A percentile compares a stretch with the other conserved stretches of the same genome.
Evolutionary conservation across 1,140 invertebrate genomes (phyloP).

Genomic region (Drosophila melanogaster): Release_6_plus_ISO1_MT NC_004354.4:11354001-11354500

Average conservation of each 20-base stretch:
- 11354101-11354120: slow-evolving; percentile 75
- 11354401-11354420: slow-evolving; percentile 84
- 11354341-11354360: slow-evolving; percentile 77
- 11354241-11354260: slow-evolving; percentile 78
- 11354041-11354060: slow-evolving; percentile 84
- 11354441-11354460: slow-evolving; percentile 58
- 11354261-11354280: slow-evolving; percentile 70
- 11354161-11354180: slow-evolving; percentile 71
- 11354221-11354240: slow-evolving; percentile 60
- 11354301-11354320: slow-evolving; percentile 78
- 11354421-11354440: slow-evolving; percentile 72
- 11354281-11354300: slow-evolving; percentile 82
- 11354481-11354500: slow-evolving; percentile 65
- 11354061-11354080: slow-evolving; percentile 45
- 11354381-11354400: slow-evolving; percentile 79
- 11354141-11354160: slow-evolving; percentile 58
- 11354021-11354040: slow-evolving; percentile 84
- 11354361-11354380: slow-evolving; percentile 83
- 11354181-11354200: slow-evolving; percentile 79
- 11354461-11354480: slow-evolving; percentile 80
- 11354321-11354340: slow-evolving; percentile 51
- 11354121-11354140: slow-evolving; percentile 74
- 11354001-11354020: slow-evolving; percentile 74
- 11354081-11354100: slow-evolving; percentile 27
- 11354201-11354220: slow-evolving; percentile 60